These are phyloP conservation scores for Drosophila leonis DNA, from an alignment of 2,888 invertebrate species.

Conservation along the genomic window DNA sequence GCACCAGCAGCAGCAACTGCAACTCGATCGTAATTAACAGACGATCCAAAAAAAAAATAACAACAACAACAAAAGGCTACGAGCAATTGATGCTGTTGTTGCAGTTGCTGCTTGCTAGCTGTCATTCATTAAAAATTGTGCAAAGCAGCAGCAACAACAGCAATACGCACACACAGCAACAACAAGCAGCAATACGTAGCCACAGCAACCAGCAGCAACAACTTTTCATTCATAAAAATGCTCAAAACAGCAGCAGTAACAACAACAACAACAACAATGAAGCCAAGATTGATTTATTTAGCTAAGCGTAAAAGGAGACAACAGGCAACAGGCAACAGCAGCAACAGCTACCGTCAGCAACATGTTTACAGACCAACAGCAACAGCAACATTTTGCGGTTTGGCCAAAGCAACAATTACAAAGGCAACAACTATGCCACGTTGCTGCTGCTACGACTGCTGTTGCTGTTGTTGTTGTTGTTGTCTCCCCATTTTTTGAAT, in stretches of 20 bases:
- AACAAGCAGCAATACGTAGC: conserved; percentile 13
- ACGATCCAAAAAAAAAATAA: conserved; percentile 41
- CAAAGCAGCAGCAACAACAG: conserved; percentile 25
- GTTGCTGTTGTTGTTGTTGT: conserved; percentile 39
- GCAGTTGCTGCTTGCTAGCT: conserved; percentile 18
- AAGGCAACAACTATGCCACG: conserved; percentile 56
- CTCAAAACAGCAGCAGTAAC: conserved; percentile 32
- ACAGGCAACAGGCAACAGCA: conserved; percentile 27
- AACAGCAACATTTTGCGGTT: conserved; percentile 74
- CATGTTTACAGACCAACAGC: conserved; percentile 58
- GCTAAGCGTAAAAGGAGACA: conserved; percentile 58
- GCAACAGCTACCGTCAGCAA: conserved; percentile 50
- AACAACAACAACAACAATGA: conserved; percentile 47
- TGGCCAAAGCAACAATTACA: conserved; percentile 72
- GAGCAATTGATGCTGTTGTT: conserved; percentile 8
- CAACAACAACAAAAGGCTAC: conserved; percentile 53
- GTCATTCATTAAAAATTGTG: conserved; percentile 70
- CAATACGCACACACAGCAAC: conserved; percentile 11
- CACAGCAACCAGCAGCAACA: conserved; percentile 37
- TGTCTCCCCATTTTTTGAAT: conserved; percentile 56
- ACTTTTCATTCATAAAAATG: conserved; percentile 72
- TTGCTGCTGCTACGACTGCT: conserved; percentile 9
- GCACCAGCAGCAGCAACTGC: conserved; percentile 32
- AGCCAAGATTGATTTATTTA: conserved; percentile 61
- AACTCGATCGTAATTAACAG: conserved; percentile 70